These are phyloP conservation scores for Siniperca chuatsi DNA, from an alignment of 2,113 vertebrate genomes.

Conservation along the genomic window DNA sequence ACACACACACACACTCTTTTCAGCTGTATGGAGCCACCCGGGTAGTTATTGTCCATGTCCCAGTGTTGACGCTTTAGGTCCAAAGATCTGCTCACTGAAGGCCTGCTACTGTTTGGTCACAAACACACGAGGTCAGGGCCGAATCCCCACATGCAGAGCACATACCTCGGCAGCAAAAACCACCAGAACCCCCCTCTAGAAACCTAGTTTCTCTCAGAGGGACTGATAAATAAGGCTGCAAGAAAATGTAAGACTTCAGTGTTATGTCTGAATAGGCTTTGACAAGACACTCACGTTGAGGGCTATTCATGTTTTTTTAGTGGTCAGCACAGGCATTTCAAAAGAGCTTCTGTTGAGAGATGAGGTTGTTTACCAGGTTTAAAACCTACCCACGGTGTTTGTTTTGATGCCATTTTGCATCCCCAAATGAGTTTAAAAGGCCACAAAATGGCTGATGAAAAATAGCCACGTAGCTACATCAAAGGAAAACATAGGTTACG, in stretches of 20 bases:
- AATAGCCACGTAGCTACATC: background rate
- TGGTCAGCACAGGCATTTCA: constrained; percentile 21
- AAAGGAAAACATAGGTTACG: background rate
- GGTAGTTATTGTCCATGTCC: constrained; percentile 46
- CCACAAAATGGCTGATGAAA: constrained; percentile 22
- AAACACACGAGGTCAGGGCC: constrained; percentile 13
- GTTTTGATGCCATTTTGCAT: constrained; percentile 18
- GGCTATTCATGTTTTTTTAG: constrained; percentile 21
- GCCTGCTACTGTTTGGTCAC: constrained; percentile 39
- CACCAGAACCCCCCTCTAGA: background rate
- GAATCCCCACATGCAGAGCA: constrained; percentile 47
- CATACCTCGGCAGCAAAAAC: constrained; percentile 40
- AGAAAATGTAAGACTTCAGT: constrained; percentile 22
- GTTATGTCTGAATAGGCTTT: constrained; percentile 25
- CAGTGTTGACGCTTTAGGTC: constrained; percentile 49
- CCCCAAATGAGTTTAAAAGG: background rate
- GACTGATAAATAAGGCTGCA: constrained; percentile 21
- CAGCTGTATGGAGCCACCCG: constrained; percentile 19
- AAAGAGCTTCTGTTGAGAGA: constrained; percentile 22
- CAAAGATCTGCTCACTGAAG: constrained; percentile 44
- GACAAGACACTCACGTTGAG: constrained; percentile 18
- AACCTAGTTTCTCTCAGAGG: constrained; percentile 12
- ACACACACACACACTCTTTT: background rate
- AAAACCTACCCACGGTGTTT: constrained; percentile 13
- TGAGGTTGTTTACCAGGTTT: constrained; percentile 33